Evolutionary conservation across 2,797 vertebrate species (phyloP).

Genomic region (Bucorvus abyssinicus): DNA sequence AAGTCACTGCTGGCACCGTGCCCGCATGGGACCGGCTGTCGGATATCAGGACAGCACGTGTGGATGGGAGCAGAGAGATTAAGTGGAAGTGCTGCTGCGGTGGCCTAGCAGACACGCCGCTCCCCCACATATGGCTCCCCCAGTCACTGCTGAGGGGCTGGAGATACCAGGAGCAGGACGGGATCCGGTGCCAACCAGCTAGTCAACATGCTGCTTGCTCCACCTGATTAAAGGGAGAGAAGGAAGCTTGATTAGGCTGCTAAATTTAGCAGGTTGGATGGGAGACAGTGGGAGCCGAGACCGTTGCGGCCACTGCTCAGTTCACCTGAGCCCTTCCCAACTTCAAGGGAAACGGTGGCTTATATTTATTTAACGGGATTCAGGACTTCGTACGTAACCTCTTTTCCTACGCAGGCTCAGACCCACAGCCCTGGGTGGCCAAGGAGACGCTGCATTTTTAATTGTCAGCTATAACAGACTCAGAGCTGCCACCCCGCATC

Average conservation of each 20-base stretch:
- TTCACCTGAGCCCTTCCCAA: not conserved
- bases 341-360: constrained; percentile 36
- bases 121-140: not conserved
- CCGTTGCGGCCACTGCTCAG: not conserved
- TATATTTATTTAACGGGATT: constrained; percentile 47
- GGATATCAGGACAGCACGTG: constrained; percentile 69
- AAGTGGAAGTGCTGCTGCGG: constrained; percentile 5
- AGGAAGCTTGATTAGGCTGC: not conserved
- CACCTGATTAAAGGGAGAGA: not conserved
- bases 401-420: not conserved
- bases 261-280: not conserved
- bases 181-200: not conserved
- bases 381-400: not conserved
- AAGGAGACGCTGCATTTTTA: not conserved
- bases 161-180: not conserved
- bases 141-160: not conserved
- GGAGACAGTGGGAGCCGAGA: not conserved
- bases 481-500: not conserved
- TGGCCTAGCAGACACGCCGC: not conserved
- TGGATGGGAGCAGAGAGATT: constrained; percentile 46
- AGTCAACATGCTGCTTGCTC: not conserved
- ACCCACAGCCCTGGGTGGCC: not conserved
- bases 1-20: constrained; percentile 79
- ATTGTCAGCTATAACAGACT: not conserved
- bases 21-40: constrained; percentile 76